Conservation (phyloP, 2,888 invertebrate species). For the Thera britannica region DNA sequence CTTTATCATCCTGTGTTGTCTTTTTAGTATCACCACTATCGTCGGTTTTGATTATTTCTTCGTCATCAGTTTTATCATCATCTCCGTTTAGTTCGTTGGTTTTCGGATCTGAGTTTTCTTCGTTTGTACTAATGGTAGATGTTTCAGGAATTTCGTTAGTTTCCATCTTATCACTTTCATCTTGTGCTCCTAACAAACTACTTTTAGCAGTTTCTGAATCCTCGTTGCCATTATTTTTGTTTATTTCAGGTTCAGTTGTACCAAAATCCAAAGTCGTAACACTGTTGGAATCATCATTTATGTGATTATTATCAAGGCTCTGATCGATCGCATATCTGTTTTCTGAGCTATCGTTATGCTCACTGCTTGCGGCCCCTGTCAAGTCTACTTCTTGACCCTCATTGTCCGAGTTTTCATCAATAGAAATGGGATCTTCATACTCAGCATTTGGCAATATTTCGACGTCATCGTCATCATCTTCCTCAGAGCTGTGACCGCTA, state of each 20-base stretch:
- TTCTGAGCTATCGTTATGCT: constrained; percentile 79
- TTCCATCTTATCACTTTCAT: constrained; percentile 24
- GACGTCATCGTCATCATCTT: constrained; percentile 70
- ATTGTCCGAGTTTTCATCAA: constrained; percentile 76
- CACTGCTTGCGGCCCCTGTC: constrained; percentile 71
- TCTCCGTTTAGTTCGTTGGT: constrained; percentile 20
- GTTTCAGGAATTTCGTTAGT: constrained; percentile 18
- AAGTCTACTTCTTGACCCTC: constrained; percentile 71
- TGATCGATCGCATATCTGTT: constrained; percentile 44
- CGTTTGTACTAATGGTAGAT: constrained; percentile 1
- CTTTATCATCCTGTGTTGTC: constrained; percentile 12
- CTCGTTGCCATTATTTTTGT: constrained; percentile 29
- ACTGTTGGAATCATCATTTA: constrained; percentile 25
- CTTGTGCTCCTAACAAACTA: constrained; percentile 26
- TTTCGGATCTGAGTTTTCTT: constrained; percentile 7
- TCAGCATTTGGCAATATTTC: constrained; percentile 70
- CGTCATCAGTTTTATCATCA: constrained; percentile 15
- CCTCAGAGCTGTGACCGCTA: constrained; percentile 46
- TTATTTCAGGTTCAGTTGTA: constrained; percentile 4
- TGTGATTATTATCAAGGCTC: constrained; percentile 16
- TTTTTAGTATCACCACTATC: constrained; percentile 6
- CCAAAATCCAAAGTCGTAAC: constrained; percentile 6
- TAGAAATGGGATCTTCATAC: constrained; percentile 79
- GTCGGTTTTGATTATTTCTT: constrained; percentile 13
- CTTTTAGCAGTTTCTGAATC: constrained; percentile 24